phyloP scores from a whole-genome alignment of 1,140 invertebrate species.

The Pogonomyrmex barbatus region DNA sequence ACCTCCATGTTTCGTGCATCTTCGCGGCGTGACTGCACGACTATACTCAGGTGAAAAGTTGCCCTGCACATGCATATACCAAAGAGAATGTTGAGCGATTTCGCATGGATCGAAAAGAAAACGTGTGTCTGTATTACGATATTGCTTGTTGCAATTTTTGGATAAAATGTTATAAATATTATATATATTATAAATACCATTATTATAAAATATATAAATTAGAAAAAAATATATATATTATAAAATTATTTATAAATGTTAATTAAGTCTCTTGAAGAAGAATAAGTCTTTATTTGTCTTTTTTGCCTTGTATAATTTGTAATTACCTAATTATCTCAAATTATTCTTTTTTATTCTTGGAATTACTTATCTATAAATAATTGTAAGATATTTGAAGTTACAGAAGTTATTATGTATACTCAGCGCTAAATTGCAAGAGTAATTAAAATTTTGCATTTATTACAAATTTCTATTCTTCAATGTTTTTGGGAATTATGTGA shows the following conservation, averaged over 20 bases:
- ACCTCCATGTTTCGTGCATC: conserved; percentile 69
- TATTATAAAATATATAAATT: conserved; percentile 20
- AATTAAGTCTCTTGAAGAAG: neutral
- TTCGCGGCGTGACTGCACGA: conserved; percentile 63
- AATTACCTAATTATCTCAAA: neutral
- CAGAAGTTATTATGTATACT: neutral
- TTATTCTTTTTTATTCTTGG: neutral
- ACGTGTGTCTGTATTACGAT: neutral
- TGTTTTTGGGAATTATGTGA: neutral
- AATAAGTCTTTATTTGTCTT: neutral
- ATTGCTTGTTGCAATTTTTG: neutral
- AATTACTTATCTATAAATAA: too few relatives aligned
- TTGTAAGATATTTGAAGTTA: neutral
- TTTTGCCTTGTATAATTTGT: neutral
- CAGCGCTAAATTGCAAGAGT: neutral
- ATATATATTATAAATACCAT: neutral
- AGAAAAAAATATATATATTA: neutral
- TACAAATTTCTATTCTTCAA: neutral
- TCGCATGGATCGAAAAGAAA: neutral
- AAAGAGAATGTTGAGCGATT: conserved; percentile 56
- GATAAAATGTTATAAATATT: neutral
- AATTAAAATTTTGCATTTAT: neutral
- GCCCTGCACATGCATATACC: conserved; percentile 55
- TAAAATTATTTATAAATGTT: neutral
- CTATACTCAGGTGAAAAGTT: conserved; percentile 59